Conservation (phyloP, 2,797 vertebrate genomes). For the Percopsis omiscomaycus region DNA sequence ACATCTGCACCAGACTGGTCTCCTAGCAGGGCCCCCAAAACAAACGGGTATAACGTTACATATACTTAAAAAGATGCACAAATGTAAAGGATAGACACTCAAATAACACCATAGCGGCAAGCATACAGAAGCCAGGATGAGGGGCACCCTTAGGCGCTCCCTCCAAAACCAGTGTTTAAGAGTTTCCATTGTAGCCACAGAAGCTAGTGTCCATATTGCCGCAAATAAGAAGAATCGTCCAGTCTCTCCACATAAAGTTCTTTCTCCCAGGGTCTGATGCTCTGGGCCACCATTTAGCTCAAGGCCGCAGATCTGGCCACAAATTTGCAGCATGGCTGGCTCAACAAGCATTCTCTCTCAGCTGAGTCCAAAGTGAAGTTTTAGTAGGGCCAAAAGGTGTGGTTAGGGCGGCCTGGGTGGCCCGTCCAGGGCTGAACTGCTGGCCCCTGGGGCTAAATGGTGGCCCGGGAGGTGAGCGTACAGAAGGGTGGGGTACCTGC, state of each 20-base stretch:
- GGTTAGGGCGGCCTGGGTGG: slow-evolving; percentile 76
- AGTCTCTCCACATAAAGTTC: slow-evolving; percentile 46
- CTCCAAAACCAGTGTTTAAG: slow-evolving; percentile 57
- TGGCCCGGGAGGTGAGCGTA: slow-evolving; percentile 17
- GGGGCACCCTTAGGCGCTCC: slow-evolving; percentile 58
- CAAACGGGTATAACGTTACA: slow-evolving; percentile 57
- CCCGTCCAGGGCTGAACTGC: slow-evolving; percentile 51
- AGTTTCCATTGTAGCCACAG: slow-evolving; percentile 58
- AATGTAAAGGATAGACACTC: slow-evolving; percentile 32
- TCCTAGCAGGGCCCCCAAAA: slow-evolving; percentile 76
- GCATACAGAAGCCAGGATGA: slow-evolving; percentile 46
- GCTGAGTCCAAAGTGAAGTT: slow-evolving; percentile 64
- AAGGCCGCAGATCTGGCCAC: slow-evolving; percentile 67
- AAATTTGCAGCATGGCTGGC: slow-evolving; percentile 75
- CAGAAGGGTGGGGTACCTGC: slow-evolving; percentile 81
- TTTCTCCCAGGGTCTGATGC: slow-evolving; percentile 55
- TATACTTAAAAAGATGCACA: slow-evolving; percentile 15
- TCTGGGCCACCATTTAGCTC: slow-evolving; percentile 64
- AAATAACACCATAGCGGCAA: slow-evolving; percentile 38
- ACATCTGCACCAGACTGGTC: slow-evolving; percentile 94
- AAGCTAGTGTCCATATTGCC: slow-evolving; percentile 49
- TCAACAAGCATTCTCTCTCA: slow-evolving; percentile 65
- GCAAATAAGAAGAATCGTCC: slow-evolving; percentile 43
- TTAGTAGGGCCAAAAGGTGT: slow-evolving; percentile 56
- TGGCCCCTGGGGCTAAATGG: slow-evolving; percentile 26